A percentile compares a stretch with the other conserved stretches of the same genome.
Evolutionary conservation across 2,113 vertebrate species (phyloP).

Genomic region (Burhinus bistriatus): DNA sequence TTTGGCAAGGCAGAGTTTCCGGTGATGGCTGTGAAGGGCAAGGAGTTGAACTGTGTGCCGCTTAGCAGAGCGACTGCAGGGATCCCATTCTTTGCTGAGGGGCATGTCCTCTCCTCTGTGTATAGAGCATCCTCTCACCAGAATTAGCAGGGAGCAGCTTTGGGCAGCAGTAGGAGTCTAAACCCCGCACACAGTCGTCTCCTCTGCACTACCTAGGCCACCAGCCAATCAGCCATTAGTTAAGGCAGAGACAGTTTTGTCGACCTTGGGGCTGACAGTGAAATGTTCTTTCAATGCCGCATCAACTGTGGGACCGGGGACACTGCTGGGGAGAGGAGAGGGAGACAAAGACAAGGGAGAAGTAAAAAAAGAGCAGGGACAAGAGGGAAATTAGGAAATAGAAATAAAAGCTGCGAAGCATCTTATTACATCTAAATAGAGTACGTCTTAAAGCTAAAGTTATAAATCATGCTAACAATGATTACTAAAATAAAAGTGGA

Average conservation of each 20-base stretch:
- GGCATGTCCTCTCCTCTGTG: neutral
- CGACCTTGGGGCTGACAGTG: neutral
- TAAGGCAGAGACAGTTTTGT: neutral
- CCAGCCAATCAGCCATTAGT: neutral
- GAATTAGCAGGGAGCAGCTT: neutral
- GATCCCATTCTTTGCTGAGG: neutral
- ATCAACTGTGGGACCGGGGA: neutral
- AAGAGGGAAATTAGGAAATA: constrained; percentile 6
- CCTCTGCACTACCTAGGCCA: neutral
- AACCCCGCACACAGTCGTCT: neutral
- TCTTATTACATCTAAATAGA: constrained; percentile 48
- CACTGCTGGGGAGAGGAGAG: neutral
- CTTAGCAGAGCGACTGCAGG: neutral
- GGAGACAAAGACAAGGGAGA: neutral
- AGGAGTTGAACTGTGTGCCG: neutral
- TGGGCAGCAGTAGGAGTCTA: neutral
- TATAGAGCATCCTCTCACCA: neutral
- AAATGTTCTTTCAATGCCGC: neutral
- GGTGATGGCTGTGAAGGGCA: neutral
- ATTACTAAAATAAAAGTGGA: constrained; percentile 66
- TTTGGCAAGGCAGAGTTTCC: neutral
- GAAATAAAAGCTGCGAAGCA: constrained; percentile 51
- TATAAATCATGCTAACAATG: constrained; percentile 64
- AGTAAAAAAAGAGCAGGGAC: neutral
- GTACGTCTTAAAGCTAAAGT: neutral